phyloP scores from a whole-genome alignment of 2,113 vertebrate species.

The Trogon melanurus region DNA sequence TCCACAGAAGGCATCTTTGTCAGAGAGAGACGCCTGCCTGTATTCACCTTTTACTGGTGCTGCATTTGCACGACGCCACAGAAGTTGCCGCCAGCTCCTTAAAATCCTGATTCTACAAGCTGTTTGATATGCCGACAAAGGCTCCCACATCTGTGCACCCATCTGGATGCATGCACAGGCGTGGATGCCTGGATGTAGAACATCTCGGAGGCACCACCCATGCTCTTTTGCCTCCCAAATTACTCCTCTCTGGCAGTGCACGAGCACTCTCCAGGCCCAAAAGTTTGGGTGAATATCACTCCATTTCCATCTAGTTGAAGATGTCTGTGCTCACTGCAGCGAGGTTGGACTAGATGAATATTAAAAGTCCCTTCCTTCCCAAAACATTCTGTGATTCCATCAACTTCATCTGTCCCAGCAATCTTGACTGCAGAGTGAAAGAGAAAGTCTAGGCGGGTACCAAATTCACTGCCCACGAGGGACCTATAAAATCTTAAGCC shows the following conservation, averaged over 20 bases:
- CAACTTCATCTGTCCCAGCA: neutral
- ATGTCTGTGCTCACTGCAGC: no score
- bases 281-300: neutral
- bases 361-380: no score
- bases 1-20: neutral
- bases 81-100: neutral
- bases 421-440: neutral
- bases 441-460: neutral
- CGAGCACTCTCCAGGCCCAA: neutral
- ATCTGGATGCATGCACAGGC: accelerated
- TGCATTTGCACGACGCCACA: accelerated
- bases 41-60: neutral
- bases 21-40: neutral
- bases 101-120: neutral
- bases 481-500: neutral
- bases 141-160: accelerated
- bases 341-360: no score
- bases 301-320: neutral
- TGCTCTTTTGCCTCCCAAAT: neutral
- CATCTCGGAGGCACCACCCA: accelerated
- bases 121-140: accelerated
- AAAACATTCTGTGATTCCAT: neutral
- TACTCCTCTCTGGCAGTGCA: neutral
- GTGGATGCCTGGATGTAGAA: neutral
- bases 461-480: neutral